Evolutionary conservation across 2,888 invertebrate genomes (phyloP), one percentile per base, ranked within the genome.

Genomic region (Mamestra brassicae): DNA sequence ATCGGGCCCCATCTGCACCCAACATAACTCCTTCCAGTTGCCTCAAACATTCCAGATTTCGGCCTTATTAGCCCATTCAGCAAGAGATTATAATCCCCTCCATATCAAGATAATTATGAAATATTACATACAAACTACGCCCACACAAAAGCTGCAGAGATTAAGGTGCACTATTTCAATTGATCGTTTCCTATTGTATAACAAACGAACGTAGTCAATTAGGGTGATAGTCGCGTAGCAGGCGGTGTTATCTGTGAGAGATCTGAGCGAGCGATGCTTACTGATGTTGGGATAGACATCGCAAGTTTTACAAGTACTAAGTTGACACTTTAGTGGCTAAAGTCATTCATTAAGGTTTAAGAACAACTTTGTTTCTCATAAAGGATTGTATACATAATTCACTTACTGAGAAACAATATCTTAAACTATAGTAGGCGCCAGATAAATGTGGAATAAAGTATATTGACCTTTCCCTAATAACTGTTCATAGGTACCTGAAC

Each of bases 131-230:
- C 4, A 60, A 71, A 26, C n/a, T 0, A 13, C 6, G 15, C 50
- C 26, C 13, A 64, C 76, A 47, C 58, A 54, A 76, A 45, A 81
- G 15, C 34, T 57, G 17, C 26, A 45, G 11, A 62, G 26, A 45
- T 58, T 45, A 74, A 62, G 26, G 36, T 47, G 38, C 45, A 81
- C 26, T n/a, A 6, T 52, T 47, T 54, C 58, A 76, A 58, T 64
- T 4, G 11, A 47, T 13, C 1, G 45, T 69, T 78, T 78, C 78
- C 70, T 78, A 78, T 78, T 78, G 83, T 83, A 63, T 83, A 78
- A 78, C 78, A 54, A 36, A 54, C 55, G 17, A 78, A 78, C 58
- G 78, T 69, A 63, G 45, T 36, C 42, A n/a, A 78, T 83, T 78
- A 78, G 71, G 34, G 70, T 78, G 78, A 2, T 55, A 10, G 62